phyloP scores from a whole-genome alignment of 2,888 invertebrate species.

The Oligia fasciuncula region DNA sequence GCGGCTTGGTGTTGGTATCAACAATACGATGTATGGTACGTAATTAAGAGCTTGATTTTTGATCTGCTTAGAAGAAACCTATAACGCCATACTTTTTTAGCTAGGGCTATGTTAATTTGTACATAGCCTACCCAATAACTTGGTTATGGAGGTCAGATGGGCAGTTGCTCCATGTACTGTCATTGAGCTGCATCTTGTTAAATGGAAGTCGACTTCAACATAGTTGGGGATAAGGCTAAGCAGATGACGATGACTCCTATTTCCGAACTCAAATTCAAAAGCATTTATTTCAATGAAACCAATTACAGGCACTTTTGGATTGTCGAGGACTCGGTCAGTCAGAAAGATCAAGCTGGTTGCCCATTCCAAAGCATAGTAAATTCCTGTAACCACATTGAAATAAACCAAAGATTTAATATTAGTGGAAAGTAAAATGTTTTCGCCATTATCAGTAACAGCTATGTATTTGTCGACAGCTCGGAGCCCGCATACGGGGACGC shows the following conservation, averaged over 20 bases:
- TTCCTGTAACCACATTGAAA: not conserved
- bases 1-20: not conserved
- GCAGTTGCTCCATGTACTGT: not conserved
- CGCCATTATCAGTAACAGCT: constrained; percentile 30
- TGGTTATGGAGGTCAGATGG: not conserved
- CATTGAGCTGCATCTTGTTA: not conserved
- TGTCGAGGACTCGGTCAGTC: not conserved
- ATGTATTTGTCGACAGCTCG: constrained; percentile 74
- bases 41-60: not conserved
- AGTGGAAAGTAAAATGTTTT: not conserved
- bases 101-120: not conserved
- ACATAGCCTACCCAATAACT: not conserved
- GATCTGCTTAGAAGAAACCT: not conserved
- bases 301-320: not conserved
- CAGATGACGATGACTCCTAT: not conserved
- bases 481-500: constrained; percentile 85
- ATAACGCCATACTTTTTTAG: not conserved
- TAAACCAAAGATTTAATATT: not conserved
- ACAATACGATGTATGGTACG: not conserved
- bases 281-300: not conserved
- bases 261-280: not conserved
- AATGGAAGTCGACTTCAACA: not conserved
- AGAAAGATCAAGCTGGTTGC: not conserved
- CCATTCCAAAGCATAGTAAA: not conserved
- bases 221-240: no score